Percentiles rank a stretch among this genome's conserved stretches.
phyloP scores from a whole-genome alignment of 2,113 vertebrate genomes.

The Megaleporinus macrocephalus region DNA sequence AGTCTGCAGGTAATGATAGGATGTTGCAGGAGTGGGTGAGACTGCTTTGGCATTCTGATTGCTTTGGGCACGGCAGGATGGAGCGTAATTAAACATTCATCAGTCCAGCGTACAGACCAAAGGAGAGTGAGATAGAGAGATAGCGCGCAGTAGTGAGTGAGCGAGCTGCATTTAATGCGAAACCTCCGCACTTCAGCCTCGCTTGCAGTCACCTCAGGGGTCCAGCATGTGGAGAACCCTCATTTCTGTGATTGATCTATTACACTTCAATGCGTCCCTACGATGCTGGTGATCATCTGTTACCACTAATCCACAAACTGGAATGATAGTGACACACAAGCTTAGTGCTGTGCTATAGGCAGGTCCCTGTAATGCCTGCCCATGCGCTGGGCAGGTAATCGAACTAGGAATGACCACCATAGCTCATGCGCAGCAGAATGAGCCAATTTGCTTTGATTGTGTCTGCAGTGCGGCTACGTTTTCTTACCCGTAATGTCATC shows the following conservation, averaged over 20 bases:
- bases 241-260: slow-evolving; percentile 31
- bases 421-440: slow-evolving; percentile 24
- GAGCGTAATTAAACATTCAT: slow-evolving; percentile 43
- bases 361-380: slow-evolving; percentile 10
- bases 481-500: slow-evolving; percentile 66
- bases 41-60: slow-evolving; percentile 31
- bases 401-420: slow-evolving; percentile 31
- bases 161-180: background rate
- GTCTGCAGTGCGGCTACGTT: slow-evolving; percentile 33
- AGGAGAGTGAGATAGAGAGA: background rate
- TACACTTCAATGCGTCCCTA: slow-evolving; percentile 11
- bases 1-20: slow-evolving; percentile 30
- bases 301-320: background rate
- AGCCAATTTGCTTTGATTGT: slow-evolving; percentile 44
- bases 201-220: background rate
- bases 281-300: slow-evolving; percentile 15
- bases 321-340: background rate
- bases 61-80: slow-evolving; percentile 9
- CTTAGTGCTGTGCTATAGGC: background rate
- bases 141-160: background rate
- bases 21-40: background rate
- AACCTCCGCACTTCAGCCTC: background rate
- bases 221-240: background rate
- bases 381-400: slow-evolving; percentile 19
- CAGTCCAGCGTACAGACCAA: background rate